Evolutionary conservation across 2,797 vertebrate species (phyloP).

Genomic region (Amphiprion clarkii): DNA sequence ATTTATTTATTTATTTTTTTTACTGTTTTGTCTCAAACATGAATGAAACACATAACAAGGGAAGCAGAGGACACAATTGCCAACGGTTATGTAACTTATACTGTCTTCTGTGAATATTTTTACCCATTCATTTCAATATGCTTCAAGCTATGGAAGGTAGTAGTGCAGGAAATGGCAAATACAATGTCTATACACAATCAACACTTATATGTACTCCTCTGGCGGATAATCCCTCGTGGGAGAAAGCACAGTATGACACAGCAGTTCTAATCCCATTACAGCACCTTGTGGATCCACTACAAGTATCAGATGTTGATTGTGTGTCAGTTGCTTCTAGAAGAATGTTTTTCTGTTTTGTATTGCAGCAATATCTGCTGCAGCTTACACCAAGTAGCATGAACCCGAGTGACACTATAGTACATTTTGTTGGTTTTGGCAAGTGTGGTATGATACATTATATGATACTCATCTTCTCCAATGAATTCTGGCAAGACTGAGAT

Average conservation of each 20-base stretch:
- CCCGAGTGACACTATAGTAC: background rate
- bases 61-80: constrained; percentile 9
- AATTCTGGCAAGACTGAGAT: constrained; percentile 18
- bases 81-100: background rate
- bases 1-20: background rate
- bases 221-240: constrained; percentile 21
- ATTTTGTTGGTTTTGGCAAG: constrained; percentile 9
- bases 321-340: constrained; percentile 16
- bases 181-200: constrained; percentile 11
- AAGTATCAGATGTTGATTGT: constrained; percentile 21
- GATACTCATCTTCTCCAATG: constrained; percentile 8
- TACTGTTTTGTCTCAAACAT: background rate
- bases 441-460: background rate
- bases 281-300: constrained; percentile 5
- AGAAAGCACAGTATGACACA: constrained; percentile 22
- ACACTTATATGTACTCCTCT: constrained; percentile 9
- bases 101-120: background rate
- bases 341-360: constrained; percentile 1
- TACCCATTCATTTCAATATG: background rate
- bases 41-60: constrained; percentile 13
- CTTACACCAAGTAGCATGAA: background rate
- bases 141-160: background rate
- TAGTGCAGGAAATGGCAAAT: constrained; percentile 16
- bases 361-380: background rate
- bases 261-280: constrained; percentile 26